Percentiles rank a stretch among this genome's conserved stretches.
Evolutionary conservation across 2,797 vertebrate genomes (phyloP).

Genomic region (Sylvilagus floridanus): DNA sequence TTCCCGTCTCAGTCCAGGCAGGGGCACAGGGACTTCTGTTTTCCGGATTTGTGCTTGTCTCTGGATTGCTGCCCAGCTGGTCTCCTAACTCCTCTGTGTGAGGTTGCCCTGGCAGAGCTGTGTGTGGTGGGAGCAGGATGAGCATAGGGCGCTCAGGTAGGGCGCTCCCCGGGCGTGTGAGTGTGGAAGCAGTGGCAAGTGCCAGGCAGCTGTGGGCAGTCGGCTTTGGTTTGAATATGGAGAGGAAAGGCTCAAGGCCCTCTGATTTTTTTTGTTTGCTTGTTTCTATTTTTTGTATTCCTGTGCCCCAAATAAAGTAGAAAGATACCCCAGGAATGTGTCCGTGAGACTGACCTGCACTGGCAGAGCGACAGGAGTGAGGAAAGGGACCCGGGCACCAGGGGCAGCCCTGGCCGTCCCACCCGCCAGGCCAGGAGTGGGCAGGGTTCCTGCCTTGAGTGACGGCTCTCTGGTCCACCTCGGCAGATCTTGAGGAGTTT

Average conservation of each 20-base stretch:
- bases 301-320: slow-evolving; percentile 12
- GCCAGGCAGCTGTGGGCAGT: neutral
- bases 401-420: neutral
- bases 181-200: neutral
- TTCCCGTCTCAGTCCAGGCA: neutral
- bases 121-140: neutral
- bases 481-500: slow-evolving; percentile 96
- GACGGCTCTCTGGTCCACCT: slow-evolving; percentile 52
- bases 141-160: neutral
- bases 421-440: neutral
- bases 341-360: slow-evolving; percentile 31
- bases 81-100: neutral
- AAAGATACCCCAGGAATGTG: neutral
- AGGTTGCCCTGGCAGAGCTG: neutral
- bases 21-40: neutral
- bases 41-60: neutral
- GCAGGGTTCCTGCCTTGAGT: neutral
- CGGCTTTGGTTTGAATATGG: neutral
- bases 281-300: neutral
- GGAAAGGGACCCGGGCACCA: neutral
- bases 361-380: neutral
- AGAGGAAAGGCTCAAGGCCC: neutral
- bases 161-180: neutral
- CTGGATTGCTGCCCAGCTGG: neutral
- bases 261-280: neutral